A percentile compares a stretch with the other conserved stretches of the same genome.
Evolutionary conservation across 2,888 invertebrate species (phyloP).

Genomic region (Lasioglossum lativentre): DNA sequence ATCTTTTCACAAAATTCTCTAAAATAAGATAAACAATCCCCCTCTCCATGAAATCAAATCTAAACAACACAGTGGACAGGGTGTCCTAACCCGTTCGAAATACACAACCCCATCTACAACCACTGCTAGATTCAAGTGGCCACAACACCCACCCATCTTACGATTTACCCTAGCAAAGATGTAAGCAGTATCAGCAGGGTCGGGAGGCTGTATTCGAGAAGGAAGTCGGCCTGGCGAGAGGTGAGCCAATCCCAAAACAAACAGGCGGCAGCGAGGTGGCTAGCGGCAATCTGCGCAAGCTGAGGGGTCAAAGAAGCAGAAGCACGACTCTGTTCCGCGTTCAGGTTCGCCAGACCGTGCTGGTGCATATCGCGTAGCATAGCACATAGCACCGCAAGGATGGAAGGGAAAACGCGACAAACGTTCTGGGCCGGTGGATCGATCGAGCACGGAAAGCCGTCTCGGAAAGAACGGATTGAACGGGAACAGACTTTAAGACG

Average conservation of each 20-base stretch:
- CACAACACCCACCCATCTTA: not conserved
- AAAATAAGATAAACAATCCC: not conserved
- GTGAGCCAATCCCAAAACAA: not conserved
- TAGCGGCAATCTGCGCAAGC: not conserved
- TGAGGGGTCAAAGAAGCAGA: not conserved
- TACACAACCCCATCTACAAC: not conserved
- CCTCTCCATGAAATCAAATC: not conserved
- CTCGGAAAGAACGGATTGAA: slow-evolving; percentile 31
- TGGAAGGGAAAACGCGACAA: not conserved
- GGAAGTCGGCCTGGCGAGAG: not conserved
- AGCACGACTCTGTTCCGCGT: not conserved
- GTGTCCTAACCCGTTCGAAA: not conserved
- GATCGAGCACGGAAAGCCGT: slow-evolving; percentile 32
- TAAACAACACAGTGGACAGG: not conserved
- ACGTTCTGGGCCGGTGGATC: slow-evolving; percentile 29
- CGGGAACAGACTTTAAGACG: slow-evolving; percentile 39
- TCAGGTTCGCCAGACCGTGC: not conserved
- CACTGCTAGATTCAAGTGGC: not conserved
- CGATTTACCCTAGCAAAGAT: not conserved
- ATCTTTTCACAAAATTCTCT: not conserved
- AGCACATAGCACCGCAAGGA: not conserved
- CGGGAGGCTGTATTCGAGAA: not conserved
- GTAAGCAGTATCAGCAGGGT: not conserved
- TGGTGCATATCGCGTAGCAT: not conserved
- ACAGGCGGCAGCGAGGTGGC: not conserved